Evolutionary conservation across 2,888 invertebrate species (phyloP).

Genomic region (Omphaloscelis lunosa): DNA sequence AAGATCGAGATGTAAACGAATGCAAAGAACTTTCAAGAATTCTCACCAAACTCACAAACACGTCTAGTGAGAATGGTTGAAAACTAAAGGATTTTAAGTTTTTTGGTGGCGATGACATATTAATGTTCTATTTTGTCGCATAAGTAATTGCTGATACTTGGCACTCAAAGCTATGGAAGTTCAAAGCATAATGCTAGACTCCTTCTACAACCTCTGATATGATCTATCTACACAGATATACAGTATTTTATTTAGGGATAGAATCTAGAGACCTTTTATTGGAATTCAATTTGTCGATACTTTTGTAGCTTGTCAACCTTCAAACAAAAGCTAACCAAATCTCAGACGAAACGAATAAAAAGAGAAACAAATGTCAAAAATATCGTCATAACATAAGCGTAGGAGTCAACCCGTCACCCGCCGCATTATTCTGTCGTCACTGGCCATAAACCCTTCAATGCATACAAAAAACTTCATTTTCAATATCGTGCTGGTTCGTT

Average conservation of each 20-base stretch:
- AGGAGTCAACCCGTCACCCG: conserved; percentile 55
- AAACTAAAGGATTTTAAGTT: neutral
- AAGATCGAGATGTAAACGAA: neutral
- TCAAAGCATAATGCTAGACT: neutral
- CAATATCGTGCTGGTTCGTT: conserved; percentile 76
- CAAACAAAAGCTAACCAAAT: conserved; percentile 29
- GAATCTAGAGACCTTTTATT: neutral
- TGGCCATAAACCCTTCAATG: conserved; percentile 79
- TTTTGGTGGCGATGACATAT: neutral
- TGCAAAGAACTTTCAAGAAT: neutral
- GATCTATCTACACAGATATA: neutral
- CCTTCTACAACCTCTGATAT: neutral
- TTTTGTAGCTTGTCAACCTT: conserved; percentile 2
- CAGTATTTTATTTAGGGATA: neutral
- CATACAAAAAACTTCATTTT: conserved; percentile 85
- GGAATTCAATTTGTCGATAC: neutral
- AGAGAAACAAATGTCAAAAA: conserved; percentile 50
- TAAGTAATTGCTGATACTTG: neutral
- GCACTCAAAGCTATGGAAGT: neutral
- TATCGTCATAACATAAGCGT: conserved; percentile 52
- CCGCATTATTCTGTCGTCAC: conserved; percentile 66
- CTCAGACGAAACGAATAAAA: conserved; percentile 20
- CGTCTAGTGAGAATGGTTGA: neutral
- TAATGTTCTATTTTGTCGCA: neutral
- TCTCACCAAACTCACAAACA: too few relatives aligned